Percentiles rank a stretch among this genome's conserved stretches.
Evolutionary conservation across 2,113 vertebrate species (phyloP).

Genomic region (Elaphurus davidianus): DNA sequence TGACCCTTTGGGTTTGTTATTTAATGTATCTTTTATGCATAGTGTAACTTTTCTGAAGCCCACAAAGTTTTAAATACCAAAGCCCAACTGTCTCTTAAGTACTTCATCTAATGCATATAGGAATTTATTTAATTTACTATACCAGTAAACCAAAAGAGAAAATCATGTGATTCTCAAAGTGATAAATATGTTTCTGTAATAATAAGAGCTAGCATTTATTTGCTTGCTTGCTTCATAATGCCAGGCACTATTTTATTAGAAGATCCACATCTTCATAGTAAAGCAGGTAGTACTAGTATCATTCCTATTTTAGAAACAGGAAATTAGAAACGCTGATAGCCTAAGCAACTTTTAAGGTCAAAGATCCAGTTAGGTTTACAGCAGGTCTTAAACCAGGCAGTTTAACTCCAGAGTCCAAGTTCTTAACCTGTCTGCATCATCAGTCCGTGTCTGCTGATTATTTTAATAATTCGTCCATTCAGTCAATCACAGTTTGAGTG

Average conservation of each 20-base stretch:
- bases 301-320: not conserved
- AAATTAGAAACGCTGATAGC: not conserved
- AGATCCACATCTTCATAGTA: not conserved
- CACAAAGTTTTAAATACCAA: not conserved
- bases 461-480: not conserved
- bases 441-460: not conserved
- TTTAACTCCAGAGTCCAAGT: not conserved
- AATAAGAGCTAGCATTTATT: not conserved
- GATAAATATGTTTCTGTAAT: not conserved
- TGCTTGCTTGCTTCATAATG: not conserved
- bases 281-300: not conserved
- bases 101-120: not conserved
- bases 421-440: not conserved
- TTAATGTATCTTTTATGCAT: not conserved
- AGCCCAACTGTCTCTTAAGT: not conserved
- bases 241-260: not conserved
- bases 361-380: not conserved
- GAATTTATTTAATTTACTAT: not conserved
- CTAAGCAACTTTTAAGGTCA: not conserved
- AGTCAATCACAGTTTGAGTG: not conserved
- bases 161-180: not conserved
- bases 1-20: not conserved
- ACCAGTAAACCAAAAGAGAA: not conserved
- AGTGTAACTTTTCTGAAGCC: not conserved
- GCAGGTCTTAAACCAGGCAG: not conserved